Evolutionary conservation across 2,113 vertebrate genomes (phyloP), one percentile per base, ranked within the genome.

Genomic region (Chascanopsetta lugubris): DNA sequence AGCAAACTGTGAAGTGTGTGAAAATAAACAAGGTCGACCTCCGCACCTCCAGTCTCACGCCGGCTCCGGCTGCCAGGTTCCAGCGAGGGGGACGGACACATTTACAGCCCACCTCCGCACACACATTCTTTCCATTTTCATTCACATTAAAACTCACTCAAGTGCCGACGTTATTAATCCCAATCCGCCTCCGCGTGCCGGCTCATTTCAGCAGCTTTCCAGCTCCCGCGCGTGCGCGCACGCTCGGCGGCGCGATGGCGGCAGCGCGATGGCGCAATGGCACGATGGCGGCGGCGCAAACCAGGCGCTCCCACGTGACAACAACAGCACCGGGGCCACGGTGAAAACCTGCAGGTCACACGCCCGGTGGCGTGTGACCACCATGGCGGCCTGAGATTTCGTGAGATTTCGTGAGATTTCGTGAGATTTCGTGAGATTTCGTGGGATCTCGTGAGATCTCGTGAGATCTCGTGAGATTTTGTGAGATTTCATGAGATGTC

Each of bases 291-390:
- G 69, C 50, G 64, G 55, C 56, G 61, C 53, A 79, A 38, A 42
- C 53, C 22, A 70, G 70, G 24, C 63, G 81, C 75, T 80, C 63
- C 80, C 79, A 84, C 40, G 49, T 61, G 67, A 77, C 79, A 71
- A 40, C 38, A 76, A 84, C 62, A 73, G 80, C 82, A 51, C 40
- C 48, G 34, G 15, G 12, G 43, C 29, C 66, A 70, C 67, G 21
- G 15, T 20, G 64, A 72, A 45, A 63, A 29, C 63, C 80, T 79
- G 80, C 82, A 82, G 80, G 82, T 84, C 80, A 66, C 61, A 25
- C 20, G 42, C 13, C 42, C 25, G 67, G 24, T 77, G 69, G 80
- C 74, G 69, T 56, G 59, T 34, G 63, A 70, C 56, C 54, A 56
- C 15, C 77, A 69, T 38, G 53, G 73, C 82, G 38, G 10, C 36